phyloP scores from a whole-genome alignment of 2,797 vertebrate genomes.

The Chiroxiphia lanceolata region DNA sequence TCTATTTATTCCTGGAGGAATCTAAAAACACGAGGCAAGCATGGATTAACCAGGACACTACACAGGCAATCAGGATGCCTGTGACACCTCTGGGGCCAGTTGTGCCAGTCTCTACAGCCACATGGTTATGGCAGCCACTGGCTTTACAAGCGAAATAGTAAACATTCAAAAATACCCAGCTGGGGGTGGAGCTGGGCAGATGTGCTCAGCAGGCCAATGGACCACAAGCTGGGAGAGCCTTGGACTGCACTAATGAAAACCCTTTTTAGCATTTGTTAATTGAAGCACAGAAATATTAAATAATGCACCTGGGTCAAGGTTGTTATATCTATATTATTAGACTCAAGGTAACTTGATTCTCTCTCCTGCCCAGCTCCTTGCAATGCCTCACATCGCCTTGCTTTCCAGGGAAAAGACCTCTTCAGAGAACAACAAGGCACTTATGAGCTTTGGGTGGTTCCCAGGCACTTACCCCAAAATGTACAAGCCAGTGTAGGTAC shows the following conservation, averaged over 20 bases:
- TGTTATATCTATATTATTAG: neutral
- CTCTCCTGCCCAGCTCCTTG: neutral
- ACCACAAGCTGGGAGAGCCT: neutral
- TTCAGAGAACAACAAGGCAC: neutral
- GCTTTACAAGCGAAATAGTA: neutral
- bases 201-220: neutral
- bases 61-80: neutral
- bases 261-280: conserved; percentile 8
- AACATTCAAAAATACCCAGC: neutral
- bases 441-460: neutral
- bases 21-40: neutral
- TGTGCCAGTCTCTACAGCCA: neutral
- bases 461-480: neutral
- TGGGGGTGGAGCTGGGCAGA: conserved; percentile 1
- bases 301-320: conserved; percentile 3
- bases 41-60: neutral
- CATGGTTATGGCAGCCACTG: neutral
- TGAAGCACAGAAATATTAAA: conserved; percentile 3
- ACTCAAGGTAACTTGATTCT: neutral
- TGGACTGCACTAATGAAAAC: conserved; percentile 14
- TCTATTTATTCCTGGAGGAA: neutral
- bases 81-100: neutral
- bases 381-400: neutral
- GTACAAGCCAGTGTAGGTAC: neutral
- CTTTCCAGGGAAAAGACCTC: neutral